Conservation (phyloP, 2,797 vertebrate genomes). For the Tokudaia muenninki region DNA sequence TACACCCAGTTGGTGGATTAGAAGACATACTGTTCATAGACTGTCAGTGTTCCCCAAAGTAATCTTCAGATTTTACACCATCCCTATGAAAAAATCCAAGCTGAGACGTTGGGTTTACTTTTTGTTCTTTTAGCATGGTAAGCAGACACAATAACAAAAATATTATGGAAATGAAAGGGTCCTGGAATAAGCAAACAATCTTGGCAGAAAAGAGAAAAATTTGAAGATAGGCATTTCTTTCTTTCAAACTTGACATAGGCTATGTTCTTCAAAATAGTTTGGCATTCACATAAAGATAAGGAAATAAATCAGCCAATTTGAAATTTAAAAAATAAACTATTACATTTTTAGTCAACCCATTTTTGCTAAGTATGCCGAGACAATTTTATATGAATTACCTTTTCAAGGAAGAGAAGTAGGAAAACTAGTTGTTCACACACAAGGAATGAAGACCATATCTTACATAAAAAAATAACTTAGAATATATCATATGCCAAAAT, state of each 20-base stretch:
- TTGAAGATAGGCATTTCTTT: background rate
- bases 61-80: background rate
- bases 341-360: background rate
- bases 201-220: background rate
- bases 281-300: background rate
- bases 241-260: background rate
- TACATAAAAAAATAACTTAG: background rate
- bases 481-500: background rate
- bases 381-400: background rate
- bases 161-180: background rate
- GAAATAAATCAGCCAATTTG: background rate
- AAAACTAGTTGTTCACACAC: background rate
- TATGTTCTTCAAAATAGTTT: background rate
- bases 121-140: background rate
- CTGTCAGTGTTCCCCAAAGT: background rate
- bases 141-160: background rate
- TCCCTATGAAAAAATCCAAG: background rate
- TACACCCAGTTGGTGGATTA: background rate
- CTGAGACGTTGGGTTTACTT: background rate
- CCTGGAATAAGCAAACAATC: background rate
- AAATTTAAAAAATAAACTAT: constrained; percentile 17
- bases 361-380: background rate
- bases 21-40: background rate
- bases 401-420: background rate
- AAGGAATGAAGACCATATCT: background rate